Base-by-base conservation (phyloP, 2,888 invertebrate genomes). In the Aradus depressus region DNA sequence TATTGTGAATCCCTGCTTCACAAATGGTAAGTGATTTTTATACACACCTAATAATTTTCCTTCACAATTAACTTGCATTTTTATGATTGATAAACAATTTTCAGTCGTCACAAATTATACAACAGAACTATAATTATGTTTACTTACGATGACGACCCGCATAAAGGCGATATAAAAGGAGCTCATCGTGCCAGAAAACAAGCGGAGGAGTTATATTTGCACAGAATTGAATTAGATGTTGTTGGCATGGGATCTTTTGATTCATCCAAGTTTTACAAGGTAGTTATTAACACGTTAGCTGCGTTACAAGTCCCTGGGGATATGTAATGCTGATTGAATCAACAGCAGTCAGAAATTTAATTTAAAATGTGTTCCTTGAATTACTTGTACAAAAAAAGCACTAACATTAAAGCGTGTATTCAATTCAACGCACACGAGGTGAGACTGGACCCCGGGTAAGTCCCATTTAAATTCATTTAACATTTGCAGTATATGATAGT, bases 241-340 rank as follows among this genome's bases (percentile, higher is more conserved):
- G 50, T 55, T 8, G 52, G 52, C n/a, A 32, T 55, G 21, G 55
- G 55, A 28, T 14, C 23, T 12, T 55, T 55, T 42, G 47, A 55
- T 37, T 52, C 52, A 8, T 42, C 32, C 14, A 52, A 50, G 19
- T 55, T 55, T 45, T 55, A 50, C 31, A 55, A 55, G 23, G 49
- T 49, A 49, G 32, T 21, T 43, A 16, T n/a, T 41, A 41, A 6
- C 14, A 16, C 8, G 6, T n/a, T n/a, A n/a, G n/a, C n/a, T n/a
- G n/a, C n/a, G n/a, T n/a, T n/a, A n/a, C n/a, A n/a, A n/a, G n/a
- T n/a, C n/a, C n/a, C n/a, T n/a, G n/a, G n/a, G n/a, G n/a, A n/a
- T n/a, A n/a, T n/a, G n/a, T n/a, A n/a, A n/a, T n/a, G n/a, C n/a
- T n/a, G n/a, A n/a, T n/a, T n/a, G n/a, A n/a, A n/a, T n/a, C n/a